These are phyloP conservation scores for Kobus ellipsiprymnus DNA, from an alignment of 2,113 vertebrate species.

Conservation along the genomic window DNA sequence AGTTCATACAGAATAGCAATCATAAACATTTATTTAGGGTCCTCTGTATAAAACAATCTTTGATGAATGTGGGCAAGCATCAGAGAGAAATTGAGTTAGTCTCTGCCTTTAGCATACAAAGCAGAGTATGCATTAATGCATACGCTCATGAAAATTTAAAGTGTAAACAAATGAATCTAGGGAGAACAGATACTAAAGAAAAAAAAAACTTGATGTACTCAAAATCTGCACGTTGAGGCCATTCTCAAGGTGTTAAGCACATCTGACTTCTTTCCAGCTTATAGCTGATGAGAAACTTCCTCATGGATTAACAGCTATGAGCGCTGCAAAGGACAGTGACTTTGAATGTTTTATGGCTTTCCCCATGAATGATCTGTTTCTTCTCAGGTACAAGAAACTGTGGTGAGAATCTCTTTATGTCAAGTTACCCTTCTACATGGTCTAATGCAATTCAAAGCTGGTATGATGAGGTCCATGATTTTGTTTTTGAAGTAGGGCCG, in stretches of 20 bases:
- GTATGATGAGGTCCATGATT: not conserved
- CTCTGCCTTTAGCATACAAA: not conserved
- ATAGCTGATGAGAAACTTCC: not conserved
- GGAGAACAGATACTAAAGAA: not conserved
- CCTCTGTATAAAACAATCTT: not conserved
- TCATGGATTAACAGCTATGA: not conserved
- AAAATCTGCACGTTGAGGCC: not conserved
- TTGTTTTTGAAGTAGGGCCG: not conserved
- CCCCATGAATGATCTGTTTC: not conserved
- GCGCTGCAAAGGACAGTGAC: fast-evolving
- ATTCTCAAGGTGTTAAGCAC: not conserved
- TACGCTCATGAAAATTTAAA: not conserved
- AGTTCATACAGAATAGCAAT: not conserved
- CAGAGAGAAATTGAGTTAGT: not conserved
- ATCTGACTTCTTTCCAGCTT: not conserved
- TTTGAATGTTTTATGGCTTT: not conserved
- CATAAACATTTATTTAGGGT: not conserved
- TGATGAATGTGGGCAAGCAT: not conserved
- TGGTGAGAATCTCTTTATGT: conserved; percentile 46
- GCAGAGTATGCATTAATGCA: not conserved
- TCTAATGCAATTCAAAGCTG: not conserved
- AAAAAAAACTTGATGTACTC: not conserved
- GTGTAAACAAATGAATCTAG: not conserved
- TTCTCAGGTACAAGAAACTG: not conserved
- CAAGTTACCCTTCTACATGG: fast-evolving